phyloP scores from a whole-genome alignment of 2,113 vertebrate genomes.

The Pseudopipra pipra region DNA sequence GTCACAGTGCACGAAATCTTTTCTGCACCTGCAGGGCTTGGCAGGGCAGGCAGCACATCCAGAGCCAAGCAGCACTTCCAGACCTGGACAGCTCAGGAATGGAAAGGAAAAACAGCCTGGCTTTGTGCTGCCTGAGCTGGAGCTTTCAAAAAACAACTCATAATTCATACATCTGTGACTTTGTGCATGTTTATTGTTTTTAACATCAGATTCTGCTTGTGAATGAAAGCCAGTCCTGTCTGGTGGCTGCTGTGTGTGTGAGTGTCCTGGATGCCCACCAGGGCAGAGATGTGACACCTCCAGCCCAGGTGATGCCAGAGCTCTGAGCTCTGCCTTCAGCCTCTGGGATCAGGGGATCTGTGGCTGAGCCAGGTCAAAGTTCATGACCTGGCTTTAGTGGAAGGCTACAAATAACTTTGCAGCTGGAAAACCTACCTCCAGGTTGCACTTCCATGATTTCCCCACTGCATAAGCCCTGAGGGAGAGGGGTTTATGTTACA shows the following conservation, averaged over 20 bases:
- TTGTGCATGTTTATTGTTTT: neutral
- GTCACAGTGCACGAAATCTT: fast-evolving
- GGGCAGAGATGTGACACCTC: neutral
- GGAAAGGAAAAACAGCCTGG: too few relatives aligned
- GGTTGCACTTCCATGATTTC: neutral
- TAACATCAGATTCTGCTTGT: neutral
- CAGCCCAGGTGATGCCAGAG: neutral
- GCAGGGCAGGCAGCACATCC: neutral
- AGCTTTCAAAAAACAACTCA: neutral
- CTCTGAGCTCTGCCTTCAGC: neutral
- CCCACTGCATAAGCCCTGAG: neutral
- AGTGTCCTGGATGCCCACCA: neutral
- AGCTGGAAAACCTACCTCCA: neutral
- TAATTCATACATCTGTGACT: fast-evolving
- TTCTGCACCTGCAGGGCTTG: neutral
- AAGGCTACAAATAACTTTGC: neutral
- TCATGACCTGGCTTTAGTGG: neutral
- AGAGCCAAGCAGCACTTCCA: neutral
- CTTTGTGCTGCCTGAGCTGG: neutral
- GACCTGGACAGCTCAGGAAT: neutral
- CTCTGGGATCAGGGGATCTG: fast-evolving
- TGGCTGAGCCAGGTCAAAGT: neutral
- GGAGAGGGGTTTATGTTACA: neutral
- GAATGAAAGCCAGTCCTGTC: fast-evolving
- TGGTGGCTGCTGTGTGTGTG: neutral